Base-by-base conservation (phyloP, 1,140 invertebrate species). In the Vanessa atalanta region DNA sequence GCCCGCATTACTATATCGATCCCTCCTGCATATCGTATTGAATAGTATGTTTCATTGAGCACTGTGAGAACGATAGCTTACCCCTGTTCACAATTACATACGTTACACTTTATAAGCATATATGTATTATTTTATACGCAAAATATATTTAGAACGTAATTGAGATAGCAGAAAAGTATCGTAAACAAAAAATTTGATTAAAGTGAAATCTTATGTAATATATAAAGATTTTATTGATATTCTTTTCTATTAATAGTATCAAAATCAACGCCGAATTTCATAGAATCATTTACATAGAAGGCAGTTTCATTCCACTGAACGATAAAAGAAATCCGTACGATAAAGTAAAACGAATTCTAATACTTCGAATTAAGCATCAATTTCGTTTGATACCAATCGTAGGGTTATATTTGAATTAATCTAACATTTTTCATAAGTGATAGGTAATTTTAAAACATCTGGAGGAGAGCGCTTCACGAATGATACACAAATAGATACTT, bases 351-450 rank as follows among this genome's bases (percentile, higher is more conserved):
- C 77, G 23, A 76, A 77, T 67, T 73, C 72, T 81, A 80, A 71
- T 14, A 13, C 7, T 3, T 47, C n/a, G 13, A 15, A 8, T 43
- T 80, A 86, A 71, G 68, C 76, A 73, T 65, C 57, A 79, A 73
- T 72, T 81, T 84, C 13, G 63, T 31, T 60, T 75, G 72, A 67
- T 47, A 51, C 68, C 70, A 80, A 61, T 74, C 26, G n/a, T 86
- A 83, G 64, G 80, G 74, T 80, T 87, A 82, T 81, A 81, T 84
- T 81, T 73, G 76, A 87, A 83, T 87, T 83, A 86, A 87, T 89
- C 53, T 83, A 80, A 80, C 73, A 85, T 86, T 86, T 89, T 87
- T 74, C 66, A 74, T 74, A 74, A 74, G 66, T 74, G 66, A 74
- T 74, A 69, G 72, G 69, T 79, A 79, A 77, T 79, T 79, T 74